Conservation (phyloP, 1,140 invertebrate genomes). For the Drosophila subobscura region DNA sequence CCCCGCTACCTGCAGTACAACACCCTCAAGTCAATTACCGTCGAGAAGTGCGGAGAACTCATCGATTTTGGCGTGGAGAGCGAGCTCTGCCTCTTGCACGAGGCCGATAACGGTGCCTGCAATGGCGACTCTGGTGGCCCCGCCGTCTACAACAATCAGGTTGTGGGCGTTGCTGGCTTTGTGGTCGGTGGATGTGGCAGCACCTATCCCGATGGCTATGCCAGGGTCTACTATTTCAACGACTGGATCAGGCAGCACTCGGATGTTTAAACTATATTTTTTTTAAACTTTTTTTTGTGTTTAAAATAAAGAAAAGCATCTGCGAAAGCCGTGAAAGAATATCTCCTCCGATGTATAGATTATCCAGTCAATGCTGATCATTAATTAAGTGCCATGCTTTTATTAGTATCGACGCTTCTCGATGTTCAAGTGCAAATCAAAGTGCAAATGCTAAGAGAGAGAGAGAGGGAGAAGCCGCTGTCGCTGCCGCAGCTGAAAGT, state of each 20-base stretch:
- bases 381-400: too few species aligned
- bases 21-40: conserved; percentile 49
- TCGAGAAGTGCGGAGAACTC: conserved; percentile 23
- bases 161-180: conserved; percentile 73
- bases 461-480: neutral
- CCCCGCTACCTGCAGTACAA: conserved; percentile 66
- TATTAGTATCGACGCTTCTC: neutral
- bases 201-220: conserved; percentile 85
- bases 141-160: conserved; percentile 60
- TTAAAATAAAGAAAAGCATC: neutral
- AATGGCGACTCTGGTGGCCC: conserved; percentile 74
- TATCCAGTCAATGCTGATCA: too few species aligned
- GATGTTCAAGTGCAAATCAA: neutral
- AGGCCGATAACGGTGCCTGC: conserved; percentile 59
- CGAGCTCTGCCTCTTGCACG: conserved; percentile 63
- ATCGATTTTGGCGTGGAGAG: conserved; percentile 33
- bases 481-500: conserved; percentile 1
- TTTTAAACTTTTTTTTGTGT: neutral
- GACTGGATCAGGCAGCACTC: conserved; percentile 83
- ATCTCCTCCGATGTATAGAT: too few species aligned
- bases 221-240: conserved; percentile 81
- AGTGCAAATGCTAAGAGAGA: neutral
- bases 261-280: conserved; percentile 5
- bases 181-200: conserved; percentile 59
- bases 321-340: neutral